These are phyloP conservation scores for Nerophis ophidion DNA, from an alignment of 2,113 vertebrate species.

Conservation along the genomic window DNA sequence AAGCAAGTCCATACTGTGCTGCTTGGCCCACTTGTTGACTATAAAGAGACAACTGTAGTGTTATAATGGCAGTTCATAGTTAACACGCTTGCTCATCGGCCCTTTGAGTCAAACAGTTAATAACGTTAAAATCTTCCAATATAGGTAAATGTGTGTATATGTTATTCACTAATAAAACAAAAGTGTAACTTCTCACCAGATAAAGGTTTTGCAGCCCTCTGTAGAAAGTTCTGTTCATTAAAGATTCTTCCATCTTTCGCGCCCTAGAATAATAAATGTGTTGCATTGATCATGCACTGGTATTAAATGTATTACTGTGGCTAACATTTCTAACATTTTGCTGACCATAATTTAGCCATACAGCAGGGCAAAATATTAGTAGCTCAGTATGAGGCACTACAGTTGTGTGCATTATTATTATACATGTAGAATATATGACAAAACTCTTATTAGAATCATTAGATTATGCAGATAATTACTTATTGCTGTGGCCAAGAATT, in stretches of 20 bases:
- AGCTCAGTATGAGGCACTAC: no score
- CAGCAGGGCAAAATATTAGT: no score
- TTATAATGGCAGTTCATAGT: background rate
- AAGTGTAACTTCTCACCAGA: constrained; percentile 60
- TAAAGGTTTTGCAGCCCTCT: constrained; percentile 79
- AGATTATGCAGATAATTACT: no score
- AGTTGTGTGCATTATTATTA: no score
- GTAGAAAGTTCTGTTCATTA: constrained; percentile 91
- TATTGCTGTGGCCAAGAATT: no score
- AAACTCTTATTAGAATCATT: no score
- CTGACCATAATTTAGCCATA: no score
- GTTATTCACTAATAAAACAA: background rate
- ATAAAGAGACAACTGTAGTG: constrained; percentile 19
- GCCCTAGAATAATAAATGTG: constrained; percentile 63
- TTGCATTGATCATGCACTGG: background rate
- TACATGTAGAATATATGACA: no score
- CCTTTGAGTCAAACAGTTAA: background rate
- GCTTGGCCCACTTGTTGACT: constrained; percentile 91
- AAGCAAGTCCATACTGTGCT: constrained; percentile 68
- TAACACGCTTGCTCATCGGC: no score
- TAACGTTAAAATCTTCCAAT: background rate
- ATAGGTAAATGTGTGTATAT: background rate
- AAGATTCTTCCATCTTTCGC: constrained; percentile 85
- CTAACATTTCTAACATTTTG: no score
- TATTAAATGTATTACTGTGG: background rate